These are phyloP conservation scores for Drosophila varians DNA, from an alignment of 1,140 invertebrate species.

Conservation along the genomic window DNA sequence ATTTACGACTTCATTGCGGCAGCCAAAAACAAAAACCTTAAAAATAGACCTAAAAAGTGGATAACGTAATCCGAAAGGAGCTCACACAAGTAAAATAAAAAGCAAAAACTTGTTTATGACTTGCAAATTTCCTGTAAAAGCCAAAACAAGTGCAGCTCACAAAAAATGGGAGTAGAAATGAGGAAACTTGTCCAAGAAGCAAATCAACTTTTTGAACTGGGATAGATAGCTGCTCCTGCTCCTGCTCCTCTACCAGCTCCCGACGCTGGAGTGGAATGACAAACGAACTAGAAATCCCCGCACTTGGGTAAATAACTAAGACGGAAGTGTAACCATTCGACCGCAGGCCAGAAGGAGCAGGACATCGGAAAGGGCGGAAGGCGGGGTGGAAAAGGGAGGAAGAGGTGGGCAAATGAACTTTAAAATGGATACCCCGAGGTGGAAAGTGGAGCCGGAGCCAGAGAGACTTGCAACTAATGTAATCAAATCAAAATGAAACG, in stretches of 20 bases:
- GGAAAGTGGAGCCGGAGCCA: conserved; percentile 21
- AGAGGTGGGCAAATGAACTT: conserved; percentile 74
- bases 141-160: conserved; percentile 54
- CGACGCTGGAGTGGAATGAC: conserved; percentile 39
- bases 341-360: conserved; percentile 17
- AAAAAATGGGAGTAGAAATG: conserved; percentile 28
- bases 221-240: conserved; percentile 1
- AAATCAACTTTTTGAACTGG: conserved; percentile 32
- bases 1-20: conserved; percentile 41
- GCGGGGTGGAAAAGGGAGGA: no score
- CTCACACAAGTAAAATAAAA: conserved; percentile 62
- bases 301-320: conserved; percentile 76
- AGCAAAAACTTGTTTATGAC: conserved; percentile 81
- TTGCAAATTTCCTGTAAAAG: conserved; percentile 75
- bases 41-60: conserved; percentile 46
- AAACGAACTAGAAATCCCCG: conserved; percentile 77
- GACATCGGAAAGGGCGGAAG: background rate
- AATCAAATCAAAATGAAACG: conserved; percentile 76
- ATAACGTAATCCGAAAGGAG: conserved; percentile 20
- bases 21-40: conserved; percentile 34
- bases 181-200: conserved; percentile 46
- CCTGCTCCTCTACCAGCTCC: no score
- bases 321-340: conserved; percentile 69
- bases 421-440: conserved; percentile 58
- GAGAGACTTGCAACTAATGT: conserved; percentile 58